These are phyloP conservation scores for Limnothrissa miodon DNA, from an alignment of 2,113 vertebrate genomes.

Conservation along the genomic window DNA sequence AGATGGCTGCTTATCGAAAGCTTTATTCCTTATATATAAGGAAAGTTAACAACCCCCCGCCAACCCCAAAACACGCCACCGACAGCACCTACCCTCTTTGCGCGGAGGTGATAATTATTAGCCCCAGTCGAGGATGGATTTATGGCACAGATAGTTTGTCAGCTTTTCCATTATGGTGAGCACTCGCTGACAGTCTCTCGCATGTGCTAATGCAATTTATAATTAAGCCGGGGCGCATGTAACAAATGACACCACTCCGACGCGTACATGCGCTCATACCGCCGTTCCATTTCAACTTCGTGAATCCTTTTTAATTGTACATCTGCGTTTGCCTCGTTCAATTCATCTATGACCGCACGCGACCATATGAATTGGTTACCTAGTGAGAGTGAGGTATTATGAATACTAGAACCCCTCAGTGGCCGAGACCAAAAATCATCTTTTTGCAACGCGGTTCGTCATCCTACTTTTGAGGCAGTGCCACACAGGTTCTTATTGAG, in stretches of 20 bases:
- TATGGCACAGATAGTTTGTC: conserved; percentile 32
- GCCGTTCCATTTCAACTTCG: conserved; percentile 46
- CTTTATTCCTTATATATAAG: neutral
- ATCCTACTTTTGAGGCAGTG: neutral
- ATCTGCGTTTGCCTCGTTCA: conserved; percentile 42
- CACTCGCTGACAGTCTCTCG: conserved; percentile 24
- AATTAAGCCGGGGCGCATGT: conserved; percentile 41
- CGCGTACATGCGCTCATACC: conserved; percentile 52
- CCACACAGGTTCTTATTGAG: neutral
- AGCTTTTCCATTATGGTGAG: conserved; percentile 37
- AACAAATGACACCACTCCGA: conserved; percentile 52
- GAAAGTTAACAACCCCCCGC: neutral
- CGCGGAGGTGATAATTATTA: conserved; percentile 19
- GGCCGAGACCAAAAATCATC: neutral
- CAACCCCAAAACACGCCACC: neutral
- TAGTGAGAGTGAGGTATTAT: neutral
- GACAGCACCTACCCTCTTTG: neutral
- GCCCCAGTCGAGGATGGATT: conserved; percentile 19
- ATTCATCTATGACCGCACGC: conserved; percentile 45
- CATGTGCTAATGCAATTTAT: conserved; percentile 37
- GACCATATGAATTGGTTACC: conserved; percentile 51
- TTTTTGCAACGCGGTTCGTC: too few species aligned
- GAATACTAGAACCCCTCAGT: neutral
- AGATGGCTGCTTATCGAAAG: neutral
- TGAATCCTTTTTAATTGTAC: conserved; percentile 41